These are phyloP conservation scores for Bombus balteatus DNA, from an alignment of 1,140 invertebrate genomes.

Conservation along the genomic window DNA sequence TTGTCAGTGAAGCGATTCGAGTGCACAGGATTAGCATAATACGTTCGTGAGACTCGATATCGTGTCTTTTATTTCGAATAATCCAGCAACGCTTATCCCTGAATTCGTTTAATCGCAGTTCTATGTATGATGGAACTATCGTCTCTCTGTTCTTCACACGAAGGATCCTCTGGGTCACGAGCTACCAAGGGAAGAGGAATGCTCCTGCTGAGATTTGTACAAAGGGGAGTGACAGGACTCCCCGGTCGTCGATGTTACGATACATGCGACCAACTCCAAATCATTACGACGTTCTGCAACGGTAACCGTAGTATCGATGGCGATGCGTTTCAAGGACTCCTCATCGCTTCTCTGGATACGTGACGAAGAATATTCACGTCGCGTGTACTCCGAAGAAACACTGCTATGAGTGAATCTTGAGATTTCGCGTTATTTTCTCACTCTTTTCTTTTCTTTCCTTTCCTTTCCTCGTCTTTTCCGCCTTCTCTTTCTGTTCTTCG, in stretches of 20 bases:
- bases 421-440: not conserved
- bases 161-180: conserved; percentile 72
- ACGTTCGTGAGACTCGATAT: conserved; percentile 22
- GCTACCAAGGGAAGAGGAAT: conserved; percentile 75
- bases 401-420: conserved; percentile 61
- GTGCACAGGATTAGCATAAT: conserved; percentile 22
- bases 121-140: conserved; percentile 58
- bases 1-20: not conserved
- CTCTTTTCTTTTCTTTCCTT: conserved; percentile 9
- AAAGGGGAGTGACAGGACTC: conserved; percentile 72
- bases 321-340: conserved; percentile 54
- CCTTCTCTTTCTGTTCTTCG: not conserved
- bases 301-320: conserved; percentile 62
- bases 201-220: conserved; percentile 76
- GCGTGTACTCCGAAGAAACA: conserved; percentile 69
- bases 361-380: conserved; percentile 56
- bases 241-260: conserved; percentile 22
- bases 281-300: conserved; percentile 66
- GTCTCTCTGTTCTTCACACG: conserved; percentile 51
- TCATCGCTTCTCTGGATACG: conserved; percentile 55
- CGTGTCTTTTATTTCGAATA: not conserved
- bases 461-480: not conserved
- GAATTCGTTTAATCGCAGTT: conserved; percentile 52
- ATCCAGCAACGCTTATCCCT: conserved; percentile 35
- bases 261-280: conserved; percentile 19